Evolutionary conservation across 1,140 invertebrate species (phyloP), one percentile per base, ranked within the genome.

Genomic region (Lasioglossum albipes): DNA sequence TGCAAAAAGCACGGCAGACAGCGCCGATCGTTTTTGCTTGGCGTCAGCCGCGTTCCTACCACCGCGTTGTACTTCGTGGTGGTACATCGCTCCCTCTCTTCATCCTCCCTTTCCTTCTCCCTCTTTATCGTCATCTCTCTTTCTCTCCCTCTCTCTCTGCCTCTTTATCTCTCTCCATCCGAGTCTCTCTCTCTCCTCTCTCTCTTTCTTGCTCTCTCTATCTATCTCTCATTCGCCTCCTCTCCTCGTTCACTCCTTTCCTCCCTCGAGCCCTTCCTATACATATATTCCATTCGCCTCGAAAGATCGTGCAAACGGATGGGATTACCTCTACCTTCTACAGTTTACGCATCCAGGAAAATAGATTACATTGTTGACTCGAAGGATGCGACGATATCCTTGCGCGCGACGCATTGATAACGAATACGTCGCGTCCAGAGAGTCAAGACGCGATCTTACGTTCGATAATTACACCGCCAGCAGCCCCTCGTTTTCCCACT

Each of bases 1-100:
- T 88, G 88, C 93, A 93, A 93, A 93, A 93, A 93, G 92, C 93
- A 91, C 91, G 91, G 91, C 93, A 93, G 93, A 93, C 93, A 93
- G 92, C 93, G 91, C 89, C 91, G 90, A 91, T 90, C 87, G 92
- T 94, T 94, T 94, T 94, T 94, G 93, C 91, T 89, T 87, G 88
- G 92, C 92, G 92, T 94, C 93, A 93, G 93, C 93, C 93, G 92
- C 92, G 91, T 92, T 92, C 90, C 91, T 92, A 91, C 91, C 91
- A 89, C 91, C 89, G 88, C 90, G 87, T 91, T 89, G 89, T 91
- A 90, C 93, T 92, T 93, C 92, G 93, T 93, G 70, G 77, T 87
- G 93, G 91, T 93, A 93, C 93, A 90, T 93, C 92, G 91, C 91
- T 93, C 93, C 90, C 89, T 66, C 73, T 72, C 67, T 49, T 59